Evolutionary conservation across 1,140 invertebrate genomes (phyloP), one percentile per base, ranked within the genome.

Genomic region (Ceratoteleas bidentatus): DNA sequence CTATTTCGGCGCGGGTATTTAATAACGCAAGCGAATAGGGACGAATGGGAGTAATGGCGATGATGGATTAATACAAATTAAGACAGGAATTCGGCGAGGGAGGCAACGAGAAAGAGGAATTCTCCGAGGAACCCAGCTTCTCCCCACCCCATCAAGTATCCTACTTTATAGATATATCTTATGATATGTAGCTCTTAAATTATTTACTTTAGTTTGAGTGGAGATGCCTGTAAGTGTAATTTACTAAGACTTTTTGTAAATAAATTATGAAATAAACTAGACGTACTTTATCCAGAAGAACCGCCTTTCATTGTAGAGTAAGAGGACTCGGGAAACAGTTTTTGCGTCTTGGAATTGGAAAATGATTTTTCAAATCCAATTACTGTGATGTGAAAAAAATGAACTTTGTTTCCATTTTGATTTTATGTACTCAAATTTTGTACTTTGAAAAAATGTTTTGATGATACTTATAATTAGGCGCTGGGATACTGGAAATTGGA

Each of bases 211-310:
- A 90, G 89, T 90, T 90, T 87, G 89, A 90, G 90, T 91, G 90
- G 88, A 91, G 90, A 91, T 91, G 89, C 90, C 90, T 91, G 89
- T 91, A 91, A 91, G 90, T 91, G 89, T 90, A 90, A 90, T 90
- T 90, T 90, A 90, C 89, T 90, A 90, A 90, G 89, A 90, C 89
- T 90, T 90, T 90, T 90, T 90, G 89, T 90, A 90, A 90, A 90
- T 90, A 90, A 90, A 90, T 90, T 90, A 90, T 90, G 89, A 90
- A 90, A 90, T 90, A 90, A 90, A 90, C 89, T 90, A 90, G 89
- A 90, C 89, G 88, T 90, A 90, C 89, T 90, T 90, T 90, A 90
- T 90, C 89, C 89, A 90, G 86, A 88, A 58, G 4, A 47, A 3
- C 10, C 6, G 45, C 0, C 7, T 40, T 40, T 40, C 36, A 40